Evolutionary conservation across 2,113 vertebrate genomes (phyloP), one percentile per base, ranked within the genome.

Genomic region (Tachuris rubrigastra): DNA sequence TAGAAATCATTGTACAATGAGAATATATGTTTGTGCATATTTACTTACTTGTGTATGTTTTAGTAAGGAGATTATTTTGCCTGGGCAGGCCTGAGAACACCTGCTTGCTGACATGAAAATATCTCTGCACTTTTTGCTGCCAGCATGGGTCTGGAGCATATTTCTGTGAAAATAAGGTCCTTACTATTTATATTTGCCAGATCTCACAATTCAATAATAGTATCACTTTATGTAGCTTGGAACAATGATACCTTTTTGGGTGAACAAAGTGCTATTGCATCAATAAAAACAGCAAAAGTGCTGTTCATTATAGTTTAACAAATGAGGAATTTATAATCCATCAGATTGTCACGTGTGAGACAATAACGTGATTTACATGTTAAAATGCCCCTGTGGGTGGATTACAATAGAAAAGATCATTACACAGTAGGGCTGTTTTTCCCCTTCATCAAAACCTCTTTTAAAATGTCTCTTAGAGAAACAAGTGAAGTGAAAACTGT

Each of bases 401-500:
- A 93, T 94, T 95, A 79, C 84, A 90, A 88, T 68, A 93, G 58
- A 46, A 84, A 96, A 96, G 90, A 92, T 72, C 73, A 49, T 94
- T 95, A 96, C 25, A 85, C 76, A 90, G 86, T 66, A 94, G 50
- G 92, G 72, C 41, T 93, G 74, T 55, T 87, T 84, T 86, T 69
- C 66, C 12, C 63, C 49, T 74, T 97, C 93, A 95, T 97, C 96
- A 97, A 88, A 94, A 95, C 92, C 53, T 90, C 83, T 83, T 96
- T 90, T 87, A 27, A 95, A 94, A 96, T 67, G 58, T 90, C 86
- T 96, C 37, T 81, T 73, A 89, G 67, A 87, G 78, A 97, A 96
- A 97, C 73, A 96, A 97, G 75, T 9, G 80, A 97, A 90, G 77
- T 83, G 90, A 97, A 97, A 93, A 96, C 52, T 93, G 84, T 83